A percentile compares a stretch with the other conserved stretches of the same genome.
Conservation (phyloP, 2,888 invertebrate species). For the Eristalis pertinax region DNA sequence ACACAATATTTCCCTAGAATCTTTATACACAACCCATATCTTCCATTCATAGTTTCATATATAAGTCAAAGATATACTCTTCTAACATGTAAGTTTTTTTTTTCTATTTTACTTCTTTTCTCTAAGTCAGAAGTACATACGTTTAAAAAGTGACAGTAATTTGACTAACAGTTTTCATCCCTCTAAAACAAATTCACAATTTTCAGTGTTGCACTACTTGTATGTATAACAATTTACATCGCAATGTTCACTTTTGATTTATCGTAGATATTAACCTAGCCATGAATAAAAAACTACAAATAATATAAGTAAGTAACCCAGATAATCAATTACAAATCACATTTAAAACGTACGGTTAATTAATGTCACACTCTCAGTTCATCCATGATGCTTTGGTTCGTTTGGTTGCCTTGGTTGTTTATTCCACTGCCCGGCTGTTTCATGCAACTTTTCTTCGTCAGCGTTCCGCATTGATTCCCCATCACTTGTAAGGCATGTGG, state of each 20-base stretch:
- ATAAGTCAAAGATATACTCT: slow-evolving; percentile 20
- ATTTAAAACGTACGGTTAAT: slow-evolving; percentile 81
- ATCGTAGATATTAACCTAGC: slow-evolving; percentile 39
- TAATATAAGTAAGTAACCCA: slow-evolving; percentile 39
- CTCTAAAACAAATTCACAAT: slow-evolving; percentile 27
- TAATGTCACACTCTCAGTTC: slow-evolving; percentile 92
- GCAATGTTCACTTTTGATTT: slow-evolving; percentile 23
- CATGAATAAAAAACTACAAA: slow-evolving; percentile 49
- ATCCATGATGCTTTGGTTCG: slow-evolving; percentile 86
- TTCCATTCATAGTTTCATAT: slow-evolving; percentile 27
- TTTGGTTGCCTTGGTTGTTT: slow-evolving; percentile 79
- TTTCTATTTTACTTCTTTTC: neutral
- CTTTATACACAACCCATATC: slow-evolving; percentile 41
- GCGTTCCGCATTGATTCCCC: slow-evolving; percentile 86
- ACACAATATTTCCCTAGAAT: slow-evolving; percentile 20
- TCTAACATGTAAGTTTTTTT: slow-evolving; percentile 3
- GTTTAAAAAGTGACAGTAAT: slow-evolving; percentile 64
- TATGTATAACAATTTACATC: slow-evolving; percentile 61
- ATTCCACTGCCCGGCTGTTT: slow-evolving; percentile 79
- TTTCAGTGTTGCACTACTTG: slow-evolving; percentile 28
- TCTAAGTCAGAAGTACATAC: slow-evolving; percentile 45
- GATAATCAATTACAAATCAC: slow-evolving; percentile 78
- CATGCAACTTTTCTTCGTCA: slow-evolving; percentile 88
- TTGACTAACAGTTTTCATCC: slow-evolving; percentile 66
- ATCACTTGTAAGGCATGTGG: slow-evolving; percentile 90